Evolutionary conservation across 2,797 vertebrate genomes (phyloP).

Genomic region (Peromyscus eremicus): DNA sequence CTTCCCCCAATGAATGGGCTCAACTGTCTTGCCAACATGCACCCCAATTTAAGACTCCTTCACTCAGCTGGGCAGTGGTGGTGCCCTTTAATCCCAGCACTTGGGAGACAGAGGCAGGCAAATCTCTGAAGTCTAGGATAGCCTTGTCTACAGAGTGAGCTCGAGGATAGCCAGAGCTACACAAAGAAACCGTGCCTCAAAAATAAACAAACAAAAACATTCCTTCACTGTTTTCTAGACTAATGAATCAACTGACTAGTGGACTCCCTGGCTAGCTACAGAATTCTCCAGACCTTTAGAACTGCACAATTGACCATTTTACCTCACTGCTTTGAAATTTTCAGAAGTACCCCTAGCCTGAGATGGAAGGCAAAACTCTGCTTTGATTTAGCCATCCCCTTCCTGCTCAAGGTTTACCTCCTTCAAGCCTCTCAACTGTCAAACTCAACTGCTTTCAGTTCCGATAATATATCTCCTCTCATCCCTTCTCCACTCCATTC

Average conservation of each 20-base stretch:
- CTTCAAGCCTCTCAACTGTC: neutral
- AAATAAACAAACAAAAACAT: neutral
- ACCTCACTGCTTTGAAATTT: neutral
- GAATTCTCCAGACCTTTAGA: conserved; percentile 9
- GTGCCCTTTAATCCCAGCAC: neutral
- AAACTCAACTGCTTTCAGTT: neutral
- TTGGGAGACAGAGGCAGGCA: neutral
- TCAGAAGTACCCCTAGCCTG: neutral
- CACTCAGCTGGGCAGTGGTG: neutral
- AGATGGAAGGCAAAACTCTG: neutral
- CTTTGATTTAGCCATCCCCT: neutral
- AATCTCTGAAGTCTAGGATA: neutral
- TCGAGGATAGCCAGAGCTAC: neutral
- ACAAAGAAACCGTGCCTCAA: neutral
- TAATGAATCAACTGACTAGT: neutral
- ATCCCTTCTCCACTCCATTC: too few relatives aligned
- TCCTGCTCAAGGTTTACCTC: neutral
- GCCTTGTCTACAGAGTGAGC: neutral
- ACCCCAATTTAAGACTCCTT: neutral
- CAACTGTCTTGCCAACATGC: neutral
- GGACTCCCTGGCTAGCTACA: neutral
- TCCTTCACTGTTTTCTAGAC: neutral
- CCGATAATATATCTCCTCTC: neutral
- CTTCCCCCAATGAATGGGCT: neutral
- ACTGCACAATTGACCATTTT: neutral